Percentiles rank a stretch among this genome's conserved stretches.
These are phyloP conservation scores for Trissolcus brochymenae DNA, from an alignment of 2,888 invertebrate genomes.

Conservation along the genomic window DNA sequence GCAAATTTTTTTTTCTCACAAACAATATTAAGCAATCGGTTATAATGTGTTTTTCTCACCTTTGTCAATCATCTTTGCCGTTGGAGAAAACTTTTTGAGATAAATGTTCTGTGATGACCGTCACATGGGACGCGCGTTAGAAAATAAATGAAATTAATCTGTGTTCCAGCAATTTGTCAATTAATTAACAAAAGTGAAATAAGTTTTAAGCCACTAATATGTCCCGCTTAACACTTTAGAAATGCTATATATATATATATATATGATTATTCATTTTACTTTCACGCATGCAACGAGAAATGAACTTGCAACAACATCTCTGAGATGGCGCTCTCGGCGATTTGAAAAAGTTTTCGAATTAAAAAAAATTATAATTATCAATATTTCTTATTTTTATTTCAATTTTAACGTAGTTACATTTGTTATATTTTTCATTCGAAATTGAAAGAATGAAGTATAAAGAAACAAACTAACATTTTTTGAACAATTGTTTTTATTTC, in stretches of 20 bases:
- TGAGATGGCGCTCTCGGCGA: slow-evolving; percentile 12
- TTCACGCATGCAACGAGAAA: slow-evolving; percentile 17
- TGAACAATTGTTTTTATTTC: no score
- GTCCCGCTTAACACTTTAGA: slow-evolving; percentile 19
- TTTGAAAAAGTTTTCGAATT: background rate
- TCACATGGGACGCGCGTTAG: slow-evolving; percentile 3
- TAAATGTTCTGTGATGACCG: slow-evolving; percentile 8
- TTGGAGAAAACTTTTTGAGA: slow-evolving; percentile 13
- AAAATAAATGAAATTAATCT: slow-evolving; percentile 13
- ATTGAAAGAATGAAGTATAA: no score
- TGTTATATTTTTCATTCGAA: background rate
- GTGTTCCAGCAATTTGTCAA: background rate
- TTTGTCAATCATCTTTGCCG: slow-evolving; percentile 38
- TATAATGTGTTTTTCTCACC: slow-evolving; percentile 21
- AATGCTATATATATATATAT: slow-evolving; percentile 18
- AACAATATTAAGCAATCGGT: slow-evolving; percentile 12
- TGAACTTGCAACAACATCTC: background rate
- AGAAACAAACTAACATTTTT: no score
- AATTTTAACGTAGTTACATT: background rate
- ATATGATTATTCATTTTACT: slow-evolving; percentile 17
- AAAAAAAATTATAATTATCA: background rate
- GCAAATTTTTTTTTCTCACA: no score
- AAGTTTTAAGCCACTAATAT: slow-evolving; percentile 19
- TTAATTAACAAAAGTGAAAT: slow-evolving; percentile 15
- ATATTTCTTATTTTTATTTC: background rate